These are phyloP conservation scores for Plebejus anna DNA, from an alignment of 2,888 invertebrate species.

Conservation along the genomic window DNA sequence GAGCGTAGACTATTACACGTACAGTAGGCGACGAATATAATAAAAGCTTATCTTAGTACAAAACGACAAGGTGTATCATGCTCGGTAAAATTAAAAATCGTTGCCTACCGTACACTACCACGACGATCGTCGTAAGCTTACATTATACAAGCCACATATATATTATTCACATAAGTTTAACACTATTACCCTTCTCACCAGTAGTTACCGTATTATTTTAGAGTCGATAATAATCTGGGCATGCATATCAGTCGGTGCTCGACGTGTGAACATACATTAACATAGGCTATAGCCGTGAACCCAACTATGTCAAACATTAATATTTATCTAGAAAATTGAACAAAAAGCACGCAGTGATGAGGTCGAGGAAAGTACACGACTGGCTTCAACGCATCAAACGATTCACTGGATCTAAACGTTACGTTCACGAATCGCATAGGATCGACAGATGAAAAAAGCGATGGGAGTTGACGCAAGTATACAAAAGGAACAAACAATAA, in stretches of 20 bases:
- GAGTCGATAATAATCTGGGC: conserved; percentile 55
- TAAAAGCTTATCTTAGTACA: conserved; percentile 6
- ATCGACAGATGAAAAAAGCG: conserved; percentile 13
- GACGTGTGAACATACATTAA: conserved; percentile 36
- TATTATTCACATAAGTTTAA: conserved; percentile 42
- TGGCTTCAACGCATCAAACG: neutral
- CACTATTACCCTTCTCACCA: conserved; percentile 42
- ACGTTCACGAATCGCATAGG: neutral
- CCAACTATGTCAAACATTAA: conserved; percentile 44
- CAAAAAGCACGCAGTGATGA: conserved; percentile 42
- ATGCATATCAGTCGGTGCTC: conserved; percentile 56
- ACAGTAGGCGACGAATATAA: conserved; percentile 32
- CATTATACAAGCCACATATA: conserved; percentile 52
- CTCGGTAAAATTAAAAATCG: conserved; percentile 25
- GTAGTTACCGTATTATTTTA: conserved; percentile 39
- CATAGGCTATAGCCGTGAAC: conserved; percentile 37
- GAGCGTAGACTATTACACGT: conserved; percentile 47
- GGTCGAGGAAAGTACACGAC: conserved; percentile 32
- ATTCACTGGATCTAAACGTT: neutral
- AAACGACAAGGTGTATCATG: conserved; percentile 27
- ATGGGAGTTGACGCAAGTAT: conserved; percentile 3
- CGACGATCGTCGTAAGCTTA: conserved; percentile 44
- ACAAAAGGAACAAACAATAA: conserved; percentile 14
- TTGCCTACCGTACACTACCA: conserved; percentile 41
- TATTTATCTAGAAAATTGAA: conserved; percentile 41